A percentile compares a stretch with the other conserved stretches of the same genome.
Evolutionary conservation across 2,888 invertebrate species (phyloP).

Genomic region (Drosophila peninsularis): DNA sequence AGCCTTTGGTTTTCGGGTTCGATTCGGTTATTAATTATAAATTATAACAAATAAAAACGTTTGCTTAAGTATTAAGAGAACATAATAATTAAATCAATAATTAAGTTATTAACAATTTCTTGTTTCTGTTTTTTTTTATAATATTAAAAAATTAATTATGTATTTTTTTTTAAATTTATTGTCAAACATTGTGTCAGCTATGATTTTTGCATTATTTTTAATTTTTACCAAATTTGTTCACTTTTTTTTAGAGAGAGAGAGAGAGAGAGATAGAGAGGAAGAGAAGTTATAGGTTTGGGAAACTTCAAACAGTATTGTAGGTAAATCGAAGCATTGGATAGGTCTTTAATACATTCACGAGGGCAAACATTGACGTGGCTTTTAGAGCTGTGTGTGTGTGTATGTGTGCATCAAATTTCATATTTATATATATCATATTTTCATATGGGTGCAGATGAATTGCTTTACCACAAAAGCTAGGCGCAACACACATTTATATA

Average conservation of each 20-base stretch:
- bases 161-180: conserved; percentile 46
- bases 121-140: conserved; percentile 47
- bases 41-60: conserved; percentile 74
- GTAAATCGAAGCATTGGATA: conserved; percentile 43
- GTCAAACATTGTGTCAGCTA: conserved; percentile 85
- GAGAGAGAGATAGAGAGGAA: conserved; percentile 3
- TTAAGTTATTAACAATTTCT: conserved; percentile 71
- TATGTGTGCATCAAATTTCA: conserved; percentile 20
- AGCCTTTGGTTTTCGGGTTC: conserved; percentile 57
- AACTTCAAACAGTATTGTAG: conserved; percentile 31
- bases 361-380: conserved; percentile 55
- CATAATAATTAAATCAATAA: conserved; percentile 63
- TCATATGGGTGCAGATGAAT: conserved; percentile 41
- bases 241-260: conserved; percentile 30
- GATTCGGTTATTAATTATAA: conserved; percentile 55
- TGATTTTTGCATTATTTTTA: conserved; percentile 75
- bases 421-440: not conserved
- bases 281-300: conserved; percentile 33
- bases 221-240: conserved; percentile 46
- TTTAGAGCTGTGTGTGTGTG: conserved; percentile 22
- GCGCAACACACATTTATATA: conserved; percentile 35
- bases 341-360: conserved; percentile 41
- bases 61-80: conserved; percentile 73
- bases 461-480: conserved; percentile 70
- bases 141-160: conserved; percentile 37